These are phyloP conservation scores for Sesamia nonagrioides DNA, from an alignment of 1,140 invertebrate genomes.

Conservation along the genomic window DNA sequence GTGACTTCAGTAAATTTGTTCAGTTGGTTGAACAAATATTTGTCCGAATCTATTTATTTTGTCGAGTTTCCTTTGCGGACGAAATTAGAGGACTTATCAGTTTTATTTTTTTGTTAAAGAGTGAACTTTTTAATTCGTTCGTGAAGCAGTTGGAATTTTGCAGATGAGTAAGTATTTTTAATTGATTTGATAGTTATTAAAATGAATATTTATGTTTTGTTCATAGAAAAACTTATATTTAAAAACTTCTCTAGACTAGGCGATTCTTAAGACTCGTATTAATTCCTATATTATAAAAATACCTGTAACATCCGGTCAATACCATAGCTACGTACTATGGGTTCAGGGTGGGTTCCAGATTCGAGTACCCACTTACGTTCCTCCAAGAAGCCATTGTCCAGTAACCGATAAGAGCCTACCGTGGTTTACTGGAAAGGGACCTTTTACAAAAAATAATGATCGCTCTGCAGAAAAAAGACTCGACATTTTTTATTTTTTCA, in stretches of 20 bases:
- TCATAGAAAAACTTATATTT: too few relatives aligned
- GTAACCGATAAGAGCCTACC: conserved; percentile 1
- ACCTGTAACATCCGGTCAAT: not conserved
- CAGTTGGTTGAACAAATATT: conserved; percentile 34
- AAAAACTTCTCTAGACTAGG: too few relatives aligned
- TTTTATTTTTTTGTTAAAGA: conserved; percentile 36
- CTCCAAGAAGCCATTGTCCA: conserved; percentile 20
- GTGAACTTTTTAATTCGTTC: conserved; percentile 39
- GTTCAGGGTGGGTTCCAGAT: conserved; percentile 16
- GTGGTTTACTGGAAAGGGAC: not conserved
- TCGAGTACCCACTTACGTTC: conserved; percentile 39
- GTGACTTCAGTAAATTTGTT: conserved; percentile 38
- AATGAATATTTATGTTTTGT: too few relatives aligned
- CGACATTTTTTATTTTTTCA: too few relatives aligned
- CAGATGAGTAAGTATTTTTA: conserved; percentile 7
- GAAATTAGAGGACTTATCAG: conserved; percentile 27
- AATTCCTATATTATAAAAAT: not conserved
- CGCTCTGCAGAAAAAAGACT: not conserved
- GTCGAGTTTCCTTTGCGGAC: conserved; percentile 17
- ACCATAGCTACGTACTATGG: not conserved
- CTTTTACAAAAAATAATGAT: conserved; percentile 12
- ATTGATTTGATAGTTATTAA: not conserved
- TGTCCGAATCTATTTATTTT: conserved; percentile 25
- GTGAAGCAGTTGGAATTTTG: conserved; percentile 1
- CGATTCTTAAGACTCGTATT: not conserved